phyloP scores from a whole-genome alignment of 1,140 invertebrate genomes.

The Megathymus violae region DNA sequence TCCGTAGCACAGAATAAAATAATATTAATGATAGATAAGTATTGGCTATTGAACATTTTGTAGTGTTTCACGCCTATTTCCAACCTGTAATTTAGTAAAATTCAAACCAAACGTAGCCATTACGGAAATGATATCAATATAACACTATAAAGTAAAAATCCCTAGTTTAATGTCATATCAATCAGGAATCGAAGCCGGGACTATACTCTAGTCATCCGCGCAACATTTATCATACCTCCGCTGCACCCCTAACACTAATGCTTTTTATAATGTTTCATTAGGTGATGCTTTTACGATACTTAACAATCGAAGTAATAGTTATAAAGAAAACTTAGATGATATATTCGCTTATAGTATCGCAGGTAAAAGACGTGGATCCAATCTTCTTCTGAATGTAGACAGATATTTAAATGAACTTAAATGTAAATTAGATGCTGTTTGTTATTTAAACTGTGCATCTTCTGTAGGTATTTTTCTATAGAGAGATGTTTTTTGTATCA shows the following conservation, averaged over 20 bases:
- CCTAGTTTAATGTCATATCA: slow-evolving; percentile 56
- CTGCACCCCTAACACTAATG: slow-evolving; percentile 74
- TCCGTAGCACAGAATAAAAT: too few relatives aligned
- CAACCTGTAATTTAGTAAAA: slow-evolving; percentile 1
- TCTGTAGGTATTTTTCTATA: too few relatives aligned
- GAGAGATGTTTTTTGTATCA: too few relatives aligned
- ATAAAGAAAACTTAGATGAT: not conserved
- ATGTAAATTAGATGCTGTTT: too few relatives aligned
- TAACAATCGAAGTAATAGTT: not conserved
- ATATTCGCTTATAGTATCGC: not conserved
- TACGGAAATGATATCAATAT: slow-evolving; percentile 14
- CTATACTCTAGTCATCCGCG: slow-evolving; percentile 64
- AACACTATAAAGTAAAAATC: slow-evolving; percentile 9
- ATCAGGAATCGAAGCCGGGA: slow-evolving; percentile 63
- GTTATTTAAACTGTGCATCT: too few relatives aligned
- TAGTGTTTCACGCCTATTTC: too few relatives aligned
- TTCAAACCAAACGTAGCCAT: not conserved
- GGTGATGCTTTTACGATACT: slow-evolving; percentile 64
- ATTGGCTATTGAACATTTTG: too few relatives aligned
- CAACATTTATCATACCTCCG: slow-evolving; percentile 73
- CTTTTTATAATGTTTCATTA: slow-evolving; percentile 81
- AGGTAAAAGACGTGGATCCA: too few relatives aligned
- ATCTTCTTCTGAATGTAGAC: too few relatives aligned
- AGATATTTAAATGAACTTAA: too few relatives aligned
- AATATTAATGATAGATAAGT: too few relatives aligned